phyloP scores from a whole-genome alignment of 2,888 invertebrate species.

The Napeogenes inachia region DNA sequence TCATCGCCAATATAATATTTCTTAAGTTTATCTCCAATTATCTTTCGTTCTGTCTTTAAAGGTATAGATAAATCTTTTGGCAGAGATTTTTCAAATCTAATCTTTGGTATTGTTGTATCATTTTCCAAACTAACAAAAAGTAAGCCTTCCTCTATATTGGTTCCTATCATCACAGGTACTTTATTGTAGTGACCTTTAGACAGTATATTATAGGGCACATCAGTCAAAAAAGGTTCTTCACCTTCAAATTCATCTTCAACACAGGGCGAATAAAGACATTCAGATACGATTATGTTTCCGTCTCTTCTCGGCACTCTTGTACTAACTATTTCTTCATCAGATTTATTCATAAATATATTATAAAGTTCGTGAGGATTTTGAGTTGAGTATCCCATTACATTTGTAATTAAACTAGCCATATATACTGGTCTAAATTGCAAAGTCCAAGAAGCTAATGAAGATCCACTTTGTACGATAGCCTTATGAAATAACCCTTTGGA shows the following conservation, averaged over 20 bases:
- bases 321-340: conserved; percentile 49
- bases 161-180: conserved; percentile 60
- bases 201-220: conserved; percentile 48
- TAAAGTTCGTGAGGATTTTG: conserved; percentile 52
- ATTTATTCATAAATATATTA: conserved; percentile 48
- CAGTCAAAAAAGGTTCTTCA: conserved; percentile 56
- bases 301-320: conserved; percentile 51
- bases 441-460: conserved; percentile 53
- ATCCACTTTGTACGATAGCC: conserved; percentile 63
- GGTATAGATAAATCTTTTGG: conserved; percentile 56
- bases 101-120: conserved; percentile 41
- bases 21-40: conserved; percentile 43
- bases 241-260: conserved; percentile 52
- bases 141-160: conserved; percentile 53
- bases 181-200: conserved; percentile 50
- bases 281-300: conserved; percentile 47
- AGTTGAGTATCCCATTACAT: conserved; percentile 48
- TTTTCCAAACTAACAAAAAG: conserved; percentile 51
- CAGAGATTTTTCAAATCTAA: conserved; percentile 48
- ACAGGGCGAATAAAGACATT: conserved; percentile 56
- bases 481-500: conserved; percentile 61
- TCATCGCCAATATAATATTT: conserved; percentile 58
- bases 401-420: conserved; percentile 53
- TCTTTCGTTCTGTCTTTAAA: conserved; percentile 35
- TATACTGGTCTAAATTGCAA: conserved; percentile 54